Conservation (phyloP, 2,113 vertebrate genomes). For the Actenoides lindsayi region DNA sequence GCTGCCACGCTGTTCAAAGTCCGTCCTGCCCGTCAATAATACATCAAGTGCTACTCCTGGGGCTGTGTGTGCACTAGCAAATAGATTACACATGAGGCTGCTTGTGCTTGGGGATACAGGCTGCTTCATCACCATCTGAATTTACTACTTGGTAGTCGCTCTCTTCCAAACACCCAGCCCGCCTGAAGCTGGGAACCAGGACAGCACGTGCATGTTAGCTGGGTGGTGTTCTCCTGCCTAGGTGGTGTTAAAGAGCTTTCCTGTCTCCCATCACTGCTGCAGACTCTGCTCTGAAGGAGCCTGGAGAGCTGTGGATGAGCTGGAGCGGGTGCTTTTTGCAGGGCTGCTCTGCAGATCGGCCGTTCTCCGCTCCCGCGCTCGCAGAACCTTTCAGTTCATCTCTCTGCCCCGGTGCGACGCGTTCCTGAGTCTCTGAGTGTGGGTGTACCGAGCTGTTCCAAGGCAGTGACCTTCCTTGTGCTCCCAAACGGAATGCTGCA, state of each 20-base stretch:
- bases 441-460: not conserved
- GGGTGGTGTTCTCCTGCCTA: not conserved
- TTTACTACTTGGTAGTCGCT: not conserved
- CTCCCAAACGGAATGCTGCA: not conserved
- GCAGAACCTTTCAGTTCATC: accelerated
- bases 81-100: not conserved
- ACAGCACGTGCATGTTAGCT: accelerated
- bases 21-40: accelerated
- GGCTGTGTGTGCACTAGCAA: not conserved
- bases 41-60: not conserved
- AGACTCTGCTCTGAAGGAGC: not conserved
- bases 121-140: not conserved
- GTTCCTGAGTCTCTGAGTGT: not conserved
- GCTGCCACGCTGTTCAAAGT: not conserved
- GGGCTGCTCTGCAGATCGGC: accelerated
- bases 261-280: not conserved
- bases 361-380: not conserved
- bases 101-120: not conserved
- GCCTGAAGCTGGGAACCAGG: accelerated
- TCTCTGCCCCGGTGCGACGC: accelerated
- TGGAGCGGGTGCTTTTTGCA: accelerated
- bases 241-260: not conserved
- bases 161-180: not conserved
- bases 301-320: accelerated
- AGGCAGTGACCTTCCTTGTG: not conserved